phyloP scores from a whole-genome alignment of 2,888 invertebrate species.

The Drosophila borealis region DNA sequence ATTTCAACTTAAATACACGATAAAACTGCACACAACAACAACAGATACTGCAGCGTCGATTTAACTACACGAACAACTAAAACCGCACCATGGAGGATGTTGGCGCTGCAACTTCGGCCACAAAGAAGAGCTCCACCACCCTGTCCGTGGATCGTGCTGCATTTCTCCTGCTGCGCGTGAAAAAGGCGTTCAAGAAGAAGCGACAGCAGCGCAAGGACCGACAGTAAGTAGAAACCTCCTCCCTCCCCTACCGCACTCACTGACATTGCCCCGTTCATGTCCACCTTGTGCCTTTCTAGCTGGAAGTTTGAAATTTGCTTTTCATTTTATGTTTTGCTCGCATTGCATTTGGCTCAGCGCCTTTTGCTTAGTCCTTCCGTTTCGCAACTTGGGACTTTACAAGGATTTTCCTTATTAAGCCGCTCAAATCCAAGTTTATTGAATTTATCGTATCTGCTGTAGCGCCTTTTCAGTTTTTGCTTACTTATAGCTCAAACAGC shows the following conservation, averaged over 20 bases:
- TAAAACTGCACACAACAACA: constrained; percentile 7
- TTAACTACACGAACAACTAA: constrained; percentile 23
- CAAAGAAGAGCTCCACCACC: constrained; percentile 84
- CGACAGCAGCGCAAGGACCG: constrained; percentile 94
- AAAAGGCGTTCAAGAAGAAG: constrained; percentile 95
- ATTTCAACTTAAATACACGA: constrained; percentile 52
- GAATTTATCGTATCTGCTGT: constrained; percentile 54
- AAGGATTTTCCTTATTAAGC: constrained; percentile 52
- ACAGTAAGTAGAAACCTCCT: constrained; percentile 88
- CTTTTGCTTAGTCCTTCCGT: constrained; percentile 7
- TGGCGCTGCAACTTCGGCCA: constrained; percentile 49
- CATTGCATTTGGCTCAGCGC: constrained; percentile 23
- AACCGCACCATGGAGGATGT: constrained; percentile 64
- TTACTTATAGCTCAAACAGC: not conserved
- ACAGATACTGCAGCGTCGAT: constrained; percentile 8
- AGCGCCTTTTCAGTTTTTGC: constrained; percentile 8
- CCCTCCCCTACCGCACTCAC: not conserved
- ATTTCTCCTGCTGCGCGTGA: constrained; percentile 93
- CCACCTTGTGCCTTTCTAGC: not conserved
- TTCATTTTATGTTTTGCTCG: constrained; percentile 22
- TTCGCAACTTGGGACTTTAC: constrained; percentile 38
- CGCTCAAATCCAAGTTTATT: constrained; percentile 47
- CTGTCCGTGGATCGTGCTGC: constrained; percentile 95
- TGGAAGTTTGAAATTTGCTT: constrained; percentile 25
- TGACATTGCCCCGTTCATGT: not conserved